Evolutionary conservation across 1,140 invertebrate genomes (phyloP), one percentile per base, ranked within the genome.

Genomic region (Neuroterus valhalla): DNA sequence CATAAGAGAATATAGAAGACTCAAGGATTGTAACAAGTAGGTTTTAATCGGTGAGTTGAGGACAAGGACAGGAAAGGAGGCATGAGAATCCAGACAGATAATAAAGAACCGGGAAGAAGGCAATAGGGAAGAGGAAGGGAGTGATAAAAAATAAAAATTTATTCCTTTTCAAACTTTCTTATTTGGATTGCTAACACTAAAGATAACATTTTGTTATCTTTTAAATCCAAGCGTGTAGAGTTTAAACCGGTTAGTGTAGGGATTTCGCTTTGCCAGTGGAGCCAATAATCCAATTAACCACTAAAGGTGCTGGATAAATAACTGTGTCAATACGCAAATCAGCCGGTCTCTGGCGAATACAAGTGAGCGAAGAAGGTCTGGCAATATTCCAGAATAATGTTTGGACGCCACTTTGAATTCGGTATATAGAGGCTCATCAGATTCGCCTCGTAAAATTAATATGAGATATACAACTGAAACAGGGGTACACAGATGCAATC

Each of bases 311-410:
- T 23, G 55, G 55, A 62, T 62, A 62, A 62, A 26, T 62, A 62
- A 62, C 55, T 62, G 23, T 62, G 55, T 62, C 55, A 62, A 62
- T 62, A 62, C 55, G 55, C 55, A 62, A 62, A 62, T 62, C 55
- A 62, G 55, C 55, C n/a, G 55, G 55, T 62, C 55, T 23, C 55
- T 26, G 31, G 55, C 31, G 55, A 62, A 62, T 62, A 62, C 55
- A 62, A 62, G 23, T 62, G 31, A 62, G 26, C 14, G 55, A 62
- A 62, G 55, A 62, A 62, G 55, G 55, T 62, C 15, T 38, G 55
- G 55, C 55, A 62, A 62, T 62, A 62, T 62, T 62, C 55, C 55
- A 62, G 55, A 62, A 62, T 62, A 62, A 62, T 62, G 55, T 62
- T 62, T 62, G 55, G 26, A 31, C 31, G 55, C 55, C 26, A 62